Conservation (phyloP, 2,797 vertebrate species). For the Pangasius mekongensis region DNA sequence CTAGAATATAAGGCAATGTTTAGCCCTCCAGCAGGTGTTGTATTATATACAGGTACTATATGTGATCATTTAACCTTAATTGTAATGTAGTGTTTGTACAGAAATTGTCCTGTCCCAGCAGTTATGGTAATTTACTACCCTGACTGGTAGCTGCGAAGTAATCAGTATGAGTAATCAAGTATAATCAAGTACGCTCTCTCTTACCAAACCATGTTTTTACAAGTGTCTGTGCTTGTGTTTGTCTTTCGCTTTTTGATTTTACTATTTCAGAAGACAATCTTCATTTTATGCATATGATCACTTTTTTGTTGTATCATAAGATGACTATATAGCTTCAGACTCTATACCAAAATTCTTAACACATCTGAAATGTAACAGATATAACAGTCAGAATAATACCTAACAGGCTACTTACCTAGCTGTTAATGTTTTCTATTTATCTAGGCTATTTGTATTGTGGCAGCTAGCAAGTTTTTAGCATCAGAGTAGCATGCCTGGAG, state of each 20-base stretch:
- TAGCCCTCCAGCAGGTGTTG: background rate
- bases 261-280: background rate
- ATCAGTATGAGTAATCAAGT: background rate
- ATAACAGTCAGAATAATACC: background rate
- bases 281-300: background rate
- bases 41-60: background rate
- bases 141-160: background rate
- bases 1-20: background rate
- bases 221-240: background rate
- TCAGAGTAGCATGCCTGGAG: background rate
- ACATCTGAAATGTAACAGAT: background rate
- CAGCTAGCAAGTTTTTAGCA: background rate
- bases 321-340: background rate
- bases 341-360: background rate
- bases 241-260: background rate
- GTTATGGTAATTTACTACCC: background rate
- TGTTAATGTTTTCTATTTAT: background rate
- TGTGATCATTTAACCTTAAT: background rate
- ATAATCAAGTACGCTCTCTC: background rate
- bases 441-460: background rate
- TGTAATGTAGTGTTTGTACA: background rate
- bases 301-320: background rate
- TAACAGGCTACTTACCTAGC: background rate
- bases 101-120: background rate
- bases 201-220: background rate